These are phyloP conservation scores for Sphaeridia pumilis DNA, from an alignment of 2,888 invertebrate genomes.

Conservation along the genomic window DNA sequence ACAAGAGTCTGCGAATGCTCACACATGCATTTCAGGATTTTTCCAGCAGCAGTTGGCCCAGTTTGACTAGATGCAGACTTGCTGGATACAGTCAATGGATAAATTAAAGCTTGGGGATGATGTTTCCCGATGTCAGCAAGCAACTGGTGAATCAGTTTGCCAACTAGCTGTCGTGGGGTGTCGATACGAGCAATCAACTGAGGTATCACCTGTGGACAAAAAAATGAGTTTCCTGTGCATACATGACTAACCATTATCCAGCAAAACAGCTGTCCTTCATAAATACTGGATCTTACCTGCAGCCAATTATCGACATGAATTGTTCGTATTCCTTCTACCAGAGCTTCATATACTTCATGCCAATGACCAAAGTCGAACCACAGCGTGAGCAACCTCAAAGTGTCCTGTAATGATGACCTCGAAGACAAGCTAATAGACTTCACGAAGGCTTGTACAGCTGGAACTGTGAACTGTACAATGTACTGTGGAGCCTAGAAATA, in stretches of 20 bases:
- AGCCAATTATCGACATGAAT: constrained; percentile 98
- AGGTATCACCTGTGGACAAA: constrained; percentile 65
- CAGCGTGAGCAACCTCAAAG: constrained; percentile 80
- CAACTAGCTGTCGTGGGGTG: constrained; percentile 75
- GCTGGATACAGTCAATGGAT: constrained; percentile 92
- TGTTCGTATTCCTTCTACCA: constrained; percentile 78
- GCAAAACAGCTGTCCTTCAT: no score
- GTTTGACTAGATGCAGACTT: constrained; percentile 74
- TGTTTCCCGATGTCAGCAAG: constrained; percentile 94
- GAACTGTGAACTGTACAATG: constrained; percentile 70
- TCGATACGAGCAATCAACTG: constrained; percentile 97
- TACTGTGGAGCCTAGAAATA: constrained; percentile 42
- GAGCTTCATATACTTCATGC: constrained; percentile 83
- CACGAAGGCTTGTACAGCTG: constrained; percentile 91
- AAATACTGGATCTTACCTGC: constrained; percentile 52
- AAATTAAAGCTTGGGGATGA: constrained; percentile 94
- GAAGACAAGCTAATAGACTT: constrained; percentile 68
- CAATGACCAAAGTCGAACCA: constrained; percentile 98
- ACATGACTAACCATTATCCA: background rate
- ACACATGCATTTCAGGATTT: constrained; percentile 87
- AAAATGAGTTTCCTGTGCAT: no score
- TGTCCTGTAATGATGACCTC: constrained; percentile 84
- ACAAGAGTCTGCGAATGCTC: constrained; percentile 87
- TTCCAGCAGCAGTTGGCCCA: constrained; percentile 81
- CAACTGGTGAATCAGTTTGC: constrained; percentile 79